Base-by-base conservation (phyloP, 2,888 invertebrate genomes). In the Epistrophella euchroma region DNA sequence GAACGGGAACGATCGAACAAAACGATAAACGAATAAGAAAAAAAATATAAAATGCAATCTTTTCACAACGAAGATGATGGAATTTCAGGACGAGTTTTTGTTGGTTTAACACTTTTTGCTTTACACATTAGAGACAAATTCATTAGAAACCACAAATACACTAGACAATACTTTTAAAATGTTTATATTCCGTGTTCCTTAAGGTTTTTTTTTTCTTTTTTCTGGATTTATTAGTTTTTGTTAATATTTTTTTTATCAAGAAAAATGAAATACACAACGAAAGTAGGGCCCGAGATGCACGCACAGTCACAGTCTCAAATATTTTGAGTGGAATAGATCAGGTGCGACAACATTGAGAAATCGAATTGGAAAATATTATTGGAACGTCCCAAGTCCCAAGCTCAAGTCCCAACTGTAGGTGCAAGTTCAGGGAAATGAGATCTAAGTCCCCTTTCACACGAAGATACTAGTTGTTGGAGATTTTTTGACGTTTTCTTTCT, bases 271-370 rank as follows among this genome's bases (percentile, higher is more conserved):
- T 56, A 56, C 15, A 56, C 55, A 56, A 40, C 19, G 52, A 72
- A 62, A 73, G 64, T 40, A 45, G 45, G 77, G 73, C 58, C 74
- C 71, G 50, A 70, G 47, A 81, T 35, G 40, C 71, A 82, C 68
- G 68, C 68, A 68, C 68, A 86, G 82, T 66, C 70, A 81, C 77
- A 62, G 17, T 17, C 45, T 17, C 62, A 86, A 25, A 25, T 52
- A 22, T 25, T 52, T 73, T 73, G 45, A 66, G 28, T 66, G 47
- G 66, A 47, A 66, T 19, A 66, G n/a, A 15, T 45, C 71, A 82
- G 82, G 74, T 19, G 37, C 6, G 32, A 32, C 86, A 86, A 85
- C 81, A 17, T 60, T 45, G 28, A 81, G 50, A 73, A 74, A 37
- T 76, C 9, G 4, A 75, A 68, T 60, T 52, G 10, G 45, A 68